These are phyloP conservation scores for Drosophila arawakana DNA, from an alignment of 1,140 invertebrate genomes.

Conservation along the genomic window DNA sequence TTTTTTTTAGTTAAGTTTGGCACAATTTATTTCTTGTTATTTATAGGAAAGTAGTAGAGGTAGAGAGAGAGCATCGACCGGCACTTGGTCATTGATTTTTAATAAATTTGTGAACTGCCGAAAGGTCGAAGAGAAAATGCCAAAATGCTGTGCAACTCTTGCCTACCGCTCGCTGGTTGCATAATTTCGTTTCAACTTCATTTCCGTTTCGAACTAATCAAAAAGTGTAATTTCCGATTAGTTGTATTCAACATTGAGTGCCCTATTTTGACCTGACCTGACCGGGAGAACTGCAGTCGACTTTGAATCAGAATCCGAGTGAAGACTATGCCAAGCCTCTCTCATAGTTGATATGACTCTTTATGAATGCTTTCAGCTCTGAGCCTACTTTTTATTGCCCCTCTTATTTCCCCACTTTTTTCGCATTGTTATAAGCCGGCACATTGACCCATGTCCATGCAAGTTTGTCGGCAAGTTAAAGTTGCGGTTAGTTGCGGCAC, in stretches of 20 bases:
- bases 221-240: slow-evolving; percentile 84
- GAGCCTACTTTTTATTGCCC: slow-evolving; percentile 28
- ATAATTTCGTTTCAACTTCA: slow-evolving; percentile 83
- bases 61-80: slow-evolving; percentile 22
- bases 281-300: slow-evolving; percentile 19
- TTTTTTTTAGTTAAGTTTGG: not conserved
- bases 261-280: slow-evolving; percentile 24
- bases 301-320: not conserved
- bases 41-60: slow-evolving; percentile 51
- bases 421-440: slow-evolving; percentile 72
- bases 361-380: slow-evolving; percentile 8
- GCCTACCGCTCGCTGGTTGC: slow-evolving; percentile 39
- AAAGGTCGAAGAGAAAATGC: slow-evolving; percentile 28
- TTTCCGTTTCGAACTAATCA: slow-evolving; percentile 83
- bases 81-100: slow-evolving; percentile 71
- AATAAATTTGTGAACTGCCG: slow-evolving; percentile 75
- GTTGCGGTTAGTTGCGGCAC: slow-evolving; percentile 28
- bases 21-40: slow-evolving; percentile 55
- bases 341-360: slow-evolving; percentile 45
- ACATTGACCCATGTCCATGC: slow-evolving; percentile 64
- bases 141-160: slow-evolving; percentile 54
- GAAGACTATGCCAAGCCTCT: slow-evolving; percentile 14
- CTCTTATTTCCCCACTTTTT: slow-evolving; percentile 43
- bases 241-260: slow-evolving; percentile 74
- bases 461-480: slow-evolving; percentile 33